Evolutionary conservation across 2,113 vertebrate species (phyloP), one percentile per base, ranked within the genome.

Genomic region (Rana temporaria): DNA sequence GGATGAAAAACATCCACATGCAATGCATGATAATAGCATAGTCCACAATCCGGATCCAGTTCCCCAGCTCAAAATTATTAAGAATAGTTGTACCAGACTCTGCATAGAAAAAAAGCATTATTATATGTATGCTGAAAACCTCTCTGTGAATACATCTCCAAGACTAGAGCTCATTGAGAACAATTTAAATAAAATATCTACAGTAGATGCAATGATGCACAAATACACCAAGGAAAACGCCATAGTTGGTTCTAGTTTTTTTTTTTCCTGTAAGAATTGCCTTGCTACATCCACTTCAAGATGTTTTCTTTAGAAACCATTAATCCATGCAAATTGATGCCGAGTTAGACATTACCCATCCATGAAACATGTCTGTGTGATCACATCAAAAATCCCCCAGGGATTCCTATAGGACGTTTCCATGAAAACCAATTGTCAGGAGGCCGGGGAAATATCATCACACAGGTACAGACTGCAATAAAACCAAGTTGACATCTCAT

Each of bases 301-400:
- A 60, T 68, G 64, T 83, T 68, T 76, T 76, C 63, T 76, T 68
- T 76, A 74, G 78, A 68, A 83, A 53, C 81, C 72, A 83, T 83
- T 67, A 83, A 76, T 83, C 81, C 79, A 81, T 71, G 79, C 79
- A 81, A 81, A 81, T 63, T 60, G 53, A 83, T 68, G 70, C 80
- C 64, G 63, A 82, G 70, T 76, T 83, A 83, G 81, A 68, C 72
- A 76, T 83, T 68, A 67, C 72, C 63, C 72, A 83, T 76, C 72
- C 55, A 76, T 83, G 80, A 66, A 82, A 67, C 63, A 65, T 65
- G 70, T 82, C 79, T 74, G 79, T 66, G 79, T 73, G 60, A 75
- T 82, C 70, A 75, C 70, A 82, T 75, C 70, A 82, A 67, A 57
- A 66, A 75, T 66, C 30, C 79, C 79, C 60, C 59, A 66, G 79